A percentile compares a stretch with the other conserved stretches of the same genome.
Conservation (phyloP, 2,888 invertebrate genomes). For the Volucella zonaria region DNA sequence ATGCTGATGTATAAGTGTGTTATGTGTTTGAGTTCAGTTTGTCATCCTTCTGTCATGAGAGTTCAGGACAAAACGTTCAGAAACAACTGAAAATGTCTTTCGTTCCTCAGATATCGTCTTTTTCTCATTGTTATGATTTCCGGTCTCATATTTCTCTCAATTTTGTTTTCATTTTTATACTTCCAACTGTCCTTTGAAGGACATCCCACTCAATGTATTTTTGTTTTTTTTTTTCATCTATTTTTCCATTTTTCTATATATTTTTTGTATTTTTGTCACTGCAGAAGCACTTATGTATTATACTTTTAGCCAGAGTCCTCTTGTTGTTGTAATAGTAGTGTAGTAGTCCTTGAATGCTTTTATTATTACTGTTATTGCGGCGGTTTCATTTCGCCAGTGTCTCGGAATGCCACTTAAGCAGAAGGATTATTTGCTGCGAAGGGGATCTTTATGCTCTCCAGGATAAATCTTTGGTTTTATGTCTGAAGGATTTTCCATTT, state of each 20-base stretch:
- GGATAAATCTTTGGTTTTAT: constrained; percentile 71
- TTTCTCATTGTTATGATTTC: constrained; percentile 31
- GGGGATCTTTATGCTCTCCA: constrained; percentile 60
- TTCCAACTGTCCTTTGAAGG: constrained; percentile 31
- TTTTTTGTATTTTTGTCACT: not conserved
- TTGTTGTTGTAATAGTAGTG: not conserved
- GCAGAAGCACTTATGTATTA: constrained; percentile 54
- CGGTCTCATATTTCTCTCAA: not conserved
- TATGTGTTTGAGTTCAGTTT: not conserved
- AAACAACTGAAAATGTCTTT: not conserved
- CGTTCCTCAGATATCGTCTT: no score
- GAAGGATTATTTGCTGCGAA: constrained; percentile 65
- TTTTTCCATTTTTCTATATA: no score
- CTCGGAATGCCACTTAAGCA: constrained; percentile 68
- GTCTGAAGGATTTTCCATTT: constrained; percentile 27
- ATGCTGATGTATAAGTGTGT: no score
- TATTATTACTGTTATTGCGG: constrained; percentile 57
- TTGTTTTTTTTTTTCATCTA: constrained; percentile 1
- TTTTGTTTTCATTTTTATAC: constrained; percentile 3
- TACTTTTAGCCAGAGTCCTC: constrained; percentile 1
- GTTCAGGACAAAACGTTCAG: not conserved
- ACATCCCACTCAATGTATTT: constrained; percentile 25
- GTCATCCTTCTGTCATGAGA: not conserved
- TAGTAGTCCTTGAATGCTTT: constrained; percentile 35
- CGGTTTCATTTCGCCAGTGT: constrained; percentile 62